phyloP scores from a whole-genome alignment of 2,888 invertebrate genomes.

The Spodoptera littoralis region DNA sequence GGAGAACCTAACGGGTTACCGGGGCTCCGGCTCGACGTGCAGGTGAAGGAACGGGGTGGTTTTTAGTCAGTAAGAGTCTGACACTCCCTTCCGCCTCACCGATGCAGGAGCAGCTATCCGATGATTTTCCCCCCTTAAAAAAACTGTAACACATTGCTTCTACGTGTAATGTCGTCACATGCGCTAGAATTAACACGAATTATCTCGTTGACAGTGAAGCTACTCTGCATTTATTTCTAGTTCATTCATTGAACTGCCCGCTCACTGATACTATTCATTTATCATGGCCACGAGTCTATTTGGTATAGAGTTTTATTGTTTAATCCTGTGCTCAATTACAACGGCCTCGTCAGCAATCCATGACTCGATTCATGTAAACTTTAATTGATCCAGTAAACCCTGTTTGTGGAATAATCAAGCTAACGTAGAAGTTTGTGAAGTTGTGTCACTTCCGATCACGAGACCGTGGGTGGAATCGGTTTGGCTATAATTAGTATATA shows the following conservation, averaged over 20 bases:
- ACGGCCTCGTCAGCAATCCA: slow-evolving; percentile 46
- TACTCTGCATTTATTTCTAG: slow-evolving; percentile 28
- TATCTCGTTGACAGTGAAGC: no score
- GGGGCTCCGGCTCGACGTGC: no score
- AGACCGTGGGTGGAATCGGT: no score
- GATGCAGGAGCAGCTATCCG: no score
- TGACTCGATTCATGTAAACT: slow-evolving; percentile 43
- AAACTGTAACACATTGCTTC: neutral
- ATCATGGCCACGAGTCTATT: slow-evolving; percentile 24
- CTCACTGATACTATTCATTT: slow-evolving; percentile 25
- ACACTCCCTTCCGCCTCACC: no score
- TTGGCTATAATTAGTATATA: no score
- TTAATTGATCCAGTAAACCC: slow-evolving; percentile 35
- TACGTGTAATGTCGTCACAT: neutral
- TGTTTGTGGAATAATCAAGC: slow-evolving; percentile 16
- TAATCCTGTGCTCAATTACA: slow-evolving; percentile 54
- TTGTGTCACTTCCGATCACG: no score
- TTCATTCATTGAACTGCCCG: slow-evolving; percentile 25
- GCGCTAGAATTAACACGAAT: no score
- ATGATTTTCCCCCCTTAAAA: no score
- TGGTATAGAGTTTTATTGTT: slow-evolving; percentile 51
- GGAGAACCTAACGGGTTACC: no score
- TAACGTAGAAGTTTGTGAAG: neutral
- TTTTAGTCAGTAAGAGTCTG: no score
- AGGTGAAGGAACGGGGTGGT: no score